A percentile compares a stretch with the other conserved stretches of the same genome.
phyloP scores from a whole-genome alignment of 2,888 invertebrate species.

The Amphipyra tragopoginis region DNA sequence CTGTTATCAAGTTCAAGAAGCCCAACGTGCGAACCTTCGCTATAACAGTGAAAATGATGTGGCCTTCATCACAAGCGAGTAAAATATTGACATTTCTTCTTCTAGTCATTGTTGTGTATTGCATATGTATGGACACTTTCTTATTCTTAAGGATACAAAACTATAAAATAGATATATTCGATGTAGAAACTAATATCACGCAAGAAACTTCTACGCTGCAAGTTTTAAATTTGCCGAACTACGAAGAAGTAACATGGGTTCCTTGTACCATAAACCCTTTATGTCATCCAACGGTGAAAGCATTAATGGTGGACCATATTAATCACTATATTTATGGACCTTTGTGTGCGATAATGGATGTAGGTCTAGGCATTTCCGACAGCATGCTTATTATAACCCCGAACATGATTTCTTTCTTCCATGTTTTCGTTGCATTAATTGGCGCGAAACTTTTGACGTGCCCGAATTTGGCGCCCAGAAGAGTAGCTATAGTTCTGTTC shows the following conservation, averaged over 20 bases:
- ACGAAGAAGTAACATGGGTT: conserved; percentile 90
- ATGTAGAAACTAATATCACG: conserved; percentile 60
- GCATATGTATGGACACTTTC: conserved; percentile 93
- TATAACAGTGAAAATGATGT: conserved; percentile 89
- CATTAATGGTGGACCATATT: conserved; percentile 94
- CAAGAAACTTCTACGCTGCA: conserved; percentile 73
- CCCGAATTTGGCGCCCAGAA: conserved; percentile 92
- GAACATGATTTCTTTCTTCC: conserved; percentile 95
- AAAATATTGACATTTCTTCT: conserved; percentile 91
- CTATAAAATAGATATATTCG: conserved; percentile 90
- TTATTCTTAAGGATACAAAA: conserved; percentile 93
- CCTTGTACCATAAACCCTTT: conserved; percentile 93
- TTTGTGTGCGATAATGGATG: conserved; percentile 93
- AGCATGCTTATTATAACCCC: conserved; percentile 92
- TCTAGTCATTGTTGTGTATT: conserved; percentile 90
- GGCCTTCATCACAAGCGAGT: conserved; percentile 93
- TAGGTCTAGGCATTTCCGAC: conserved; percentile 91
- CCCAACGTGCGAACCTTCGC: conserved; percentile 34
- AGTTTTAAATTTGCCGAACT: conserved; percentile 67
- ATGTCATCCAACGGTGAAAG: conserved; percentile 95
- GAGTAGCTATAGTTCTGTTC: conserved; percentile 94
- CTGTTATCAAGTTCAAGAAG: conserved; percentile 27
- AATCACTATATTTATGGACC: conserved; percentile 96
- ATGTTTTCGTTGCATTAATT: conserved; percentile 93
- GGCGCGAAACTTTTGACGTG: conserved; percentile 94